These are phyloP conservation scores for Triplophysa rosa DNA, from an alignment of 2,113 vertebrate species.

Conservation along the genomic window DNA sequence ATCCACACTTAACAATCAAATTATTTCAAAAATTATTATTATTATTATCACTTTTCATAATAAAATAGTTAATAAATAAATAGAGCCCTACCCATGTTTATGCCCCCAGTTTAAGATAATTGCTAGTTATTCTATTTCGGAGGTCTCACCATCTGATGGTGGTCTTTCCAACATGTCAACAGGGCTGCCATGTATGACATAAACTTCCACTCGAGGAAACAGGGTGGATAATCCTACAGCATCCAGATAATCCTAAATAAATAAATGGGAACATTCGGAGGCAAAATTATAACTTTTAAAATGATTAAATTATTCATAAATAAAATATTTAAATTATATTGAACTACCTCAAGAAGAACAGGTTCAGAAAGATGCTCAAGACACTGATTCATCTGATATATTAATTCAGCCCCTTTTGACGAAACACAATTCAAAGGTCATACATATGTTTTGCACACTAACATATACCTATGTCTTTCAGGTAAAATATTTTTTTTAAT, in stretches of 20 bases:
- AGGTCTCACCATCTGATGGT: conserved; percentile 73
- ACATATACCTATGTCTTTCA: no score
- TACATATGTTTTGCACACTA: no score
- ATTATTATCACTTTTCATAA: no score
- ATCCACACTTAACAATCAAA: not conserved
- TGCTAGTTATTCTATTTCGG: not conserved
- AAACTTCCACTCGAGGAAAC: conserved; percentile 81
- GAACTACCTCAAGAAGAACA: conserved; percentile 75
- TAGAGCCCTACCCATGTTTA: not conserved
- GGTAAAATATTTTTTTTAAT: no score
- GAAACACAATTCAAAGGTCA: no score
- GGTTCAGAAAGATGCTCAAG: conserved; percentile 80
- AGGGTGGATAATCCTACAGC: conserved; percentile 74
- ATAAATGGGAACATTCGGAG: not conserved
- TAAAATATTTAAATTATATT: not conserved
- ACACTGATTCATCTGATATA: conserved; percentile 74
- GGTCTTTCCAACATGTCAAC: conserved; percentile 81
- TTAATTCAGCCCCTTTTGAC: no score
- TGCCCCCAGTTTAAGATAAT: no score
- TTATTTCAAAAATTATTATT: no score
- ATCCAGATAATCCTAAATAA: conserved; percentile 78
- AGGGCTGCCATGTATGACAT: conserved; percentile 79
- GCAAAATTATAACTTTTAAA: no score
- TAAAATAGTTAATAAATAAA: no score
- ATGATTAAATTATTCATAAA: not conserved